Conservation (phyloP, 2,113 vertebrate genomes). For the Xenus cinereus region DNA sequence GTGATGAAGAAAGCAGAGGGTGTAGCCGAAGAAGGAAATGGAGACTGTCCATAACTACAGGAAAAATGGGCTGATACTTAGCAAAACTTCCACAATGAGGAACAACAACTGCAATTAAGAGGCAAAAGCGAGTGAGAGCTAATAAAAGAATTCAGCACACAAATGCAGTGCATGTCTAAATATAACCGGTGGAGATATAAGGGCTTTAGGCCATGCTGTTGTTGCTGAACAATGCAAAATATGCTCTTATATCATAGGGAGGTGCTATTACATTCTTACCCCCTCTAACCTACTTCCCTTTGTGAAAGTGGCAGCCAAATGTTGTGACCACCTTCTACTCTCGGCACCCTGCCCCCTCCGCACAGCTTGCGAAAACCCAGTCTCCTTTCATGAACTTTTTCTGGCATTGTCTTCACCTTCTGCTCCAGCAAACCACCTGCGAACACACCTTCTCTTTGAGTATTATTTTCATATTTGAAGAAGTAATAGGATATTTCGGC, state of each 20-base stretch:
- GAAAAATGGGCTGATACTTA: neutral
- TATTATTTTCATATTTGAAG: neutral
- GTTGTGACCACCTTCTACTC: neutral
- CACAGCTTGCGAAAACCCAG: neutral
- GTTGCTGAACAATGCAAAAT: neutral
- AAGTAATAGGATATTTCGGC: neutral
- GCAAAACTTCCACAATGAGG: neutral
- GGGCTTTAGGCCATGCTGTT: neutral
- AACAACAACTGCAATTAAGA: neutral
- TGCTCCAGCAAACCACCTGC: neutral
- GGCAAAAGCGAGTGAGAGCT: neutral
- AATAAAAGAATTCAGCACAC: neutral
- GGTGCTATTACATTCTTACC: neutral
- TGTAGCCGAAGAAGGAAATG: neutral
- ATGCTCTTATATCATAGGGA: neutral
- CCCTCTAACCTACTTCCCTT: neutral
- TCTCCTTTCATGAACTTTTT: neutral
- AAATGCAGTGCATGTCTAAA: neutral
- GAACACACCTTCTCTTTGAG: accelerated
- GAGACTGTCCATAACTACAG: neutral
- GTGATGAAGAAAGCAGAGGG: constrained; percentile 25
- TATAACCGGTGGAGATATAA: neutral
- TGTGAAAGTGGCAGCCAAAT: neutral
- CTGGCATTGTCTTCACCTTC: neutral
- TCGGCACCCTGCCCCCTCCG: neutral